These are phyloP conservation scores for pig (Sus scrofa) DNA, from an alignment of 2,113 vertebrate species.

Conservation along the genomic window T2T-Sscrofa CM000818.6:78635501-78636000, in stretches of 20 bases:
- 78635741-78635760: neutral
- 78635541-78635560: neutral
- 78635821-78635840: neutral
- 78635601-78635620: neutral
- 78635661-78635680: neutral
- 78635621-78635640: neutral
- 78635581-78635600: neutral
- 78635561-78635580: neutral
- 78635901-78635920: neutral
- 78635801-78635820: neutral
- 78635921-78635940: neutral
- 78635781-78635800: neutral
- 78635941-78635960: neutral
- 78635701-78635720: neutral
- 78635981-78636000: neutral
- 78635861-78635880: neutral
- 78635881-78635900: neutral
- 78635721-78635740: neutral
- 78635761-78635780: neutral
- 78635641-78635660: neutral
- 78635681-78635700: slow-evolving; percentile 14
- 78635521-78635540: neutral
- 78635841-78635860: neutral
- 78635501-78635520: neutral
- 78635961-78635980: neutral